Evolutionary conservation across 2,113 vertebrate species (phyloP).

Genomic region (Bufo bufo): DNA sequence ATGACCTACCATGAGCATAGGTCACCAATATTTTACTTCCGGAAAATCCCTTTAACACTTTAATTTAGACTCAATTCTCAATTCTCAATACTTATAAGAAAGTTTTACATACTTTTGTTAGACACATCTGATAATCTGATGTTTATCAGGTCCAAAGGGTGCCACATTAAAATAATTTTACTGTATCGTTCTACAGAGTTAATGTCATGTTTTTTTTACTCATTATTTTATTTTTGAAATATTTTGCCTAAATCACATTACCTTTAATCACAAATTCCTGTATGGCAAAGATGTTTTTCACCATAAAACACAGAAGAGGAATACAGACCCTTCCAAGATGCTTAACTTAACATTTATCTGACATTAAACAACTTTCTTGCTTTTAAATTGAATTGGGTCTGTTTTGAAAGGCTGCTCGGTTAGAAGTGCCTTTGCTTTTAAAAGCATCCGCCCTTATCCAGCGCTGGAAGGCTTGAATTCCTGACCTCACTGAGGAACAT

Average conservation of each 20-base stretch:
- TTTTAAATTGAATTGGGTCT: slow-evolving; percentile 19
- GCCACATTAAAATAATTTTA: too few species aligned
- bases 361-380: slow-evolving; percentile 11
- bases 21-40: too few species aligned
- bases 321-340: not conserved
- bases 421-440: not conserved
- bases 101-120: too few species aligned
- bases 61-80: too few species aligned
- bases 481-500: slow-evolving; percentile 4
- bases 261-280: slow-evolving; percentile 2
- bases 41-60: too few species aligned
- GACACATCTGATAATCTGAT: too few species aligned
- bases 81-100: too few species aligned
- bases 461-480: not conserved
- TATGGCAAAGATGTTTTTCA: not conserved
- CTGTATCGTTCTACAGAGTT: not conserved
- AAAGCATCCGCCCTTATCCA: slow-evolving; percentile 2
- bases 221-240: not conserved
- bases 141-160: too few species aligned
- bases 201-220: not conserved
- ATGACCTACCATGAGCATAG: too few species aligned
- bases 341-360: slow-evolving; percentile 34
- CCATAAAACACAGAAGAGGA: not conserved
- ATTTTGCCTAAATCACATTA: not conserved
- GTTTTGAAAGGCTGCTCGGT: not conserved